phyloP scores from a whole-genome alignment of 2,888 invertebrate species.

The Mycogona germanica region DNA sequence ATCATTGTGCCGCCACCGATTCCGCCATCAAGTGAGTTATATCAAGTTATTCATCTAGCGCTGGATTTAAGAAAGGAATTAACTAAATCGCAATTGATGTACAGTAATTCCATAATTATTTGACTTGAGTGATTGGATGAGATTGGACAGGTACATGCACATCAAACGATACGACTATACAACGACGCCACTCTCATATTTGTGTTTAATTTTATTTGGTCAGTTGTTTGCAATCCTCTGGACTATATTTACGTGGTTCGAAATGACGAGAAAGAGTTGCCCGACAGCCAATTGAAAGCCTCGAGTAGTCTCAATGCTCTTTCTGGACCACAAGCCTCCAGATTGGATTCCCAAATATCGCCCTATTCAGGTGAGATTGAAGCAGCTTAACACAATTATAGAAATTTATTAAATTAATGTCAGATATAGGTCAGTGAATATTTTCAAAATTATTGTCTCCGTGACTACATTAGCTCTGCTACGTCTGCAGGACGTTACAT shows the following conservation, averaged over 20 bases:
- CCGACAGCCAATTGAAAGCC: conserved; percentile 45
- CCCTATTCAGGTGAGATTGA: not conserved
- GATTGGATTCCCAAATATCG: conserved; percentile 30
- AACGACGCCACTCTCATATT: no score
- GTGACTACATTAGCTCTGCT: no score
- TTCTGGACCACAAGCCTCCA: conserved; percentile 43
- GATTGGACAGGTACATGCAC: not conserved
- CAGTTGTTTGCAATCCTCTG: conserved; percentile 21
- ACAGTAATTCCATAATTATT: not conserved
- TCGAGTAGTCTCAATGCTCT: conserved; percentile 40
- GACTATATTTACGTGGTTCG: conserved; percentile 18
- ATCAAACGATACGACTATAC: not conserved
- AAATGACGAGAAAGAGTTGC: conserved; percentile 37
- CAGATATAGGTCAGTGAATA: no score
- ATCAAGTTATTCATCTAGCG: no score
- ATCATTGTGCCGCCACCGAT: not conserved
- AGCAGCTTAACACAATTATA: not conserved
- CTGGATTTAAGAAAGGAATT: no score
- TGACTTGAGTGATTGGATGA: not conserved
- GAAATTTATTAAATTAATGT: no score
- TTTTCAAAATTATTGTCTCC: no score
- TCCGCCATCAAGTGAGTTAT: no score
- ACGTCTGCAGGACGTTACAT: no score
- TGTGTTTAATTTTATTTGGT: not conserved
- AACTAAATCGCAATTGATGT: no score